Conservation (phyloP, 2,888 invertebrate species). For the Microdon myrmicae region DNA sequence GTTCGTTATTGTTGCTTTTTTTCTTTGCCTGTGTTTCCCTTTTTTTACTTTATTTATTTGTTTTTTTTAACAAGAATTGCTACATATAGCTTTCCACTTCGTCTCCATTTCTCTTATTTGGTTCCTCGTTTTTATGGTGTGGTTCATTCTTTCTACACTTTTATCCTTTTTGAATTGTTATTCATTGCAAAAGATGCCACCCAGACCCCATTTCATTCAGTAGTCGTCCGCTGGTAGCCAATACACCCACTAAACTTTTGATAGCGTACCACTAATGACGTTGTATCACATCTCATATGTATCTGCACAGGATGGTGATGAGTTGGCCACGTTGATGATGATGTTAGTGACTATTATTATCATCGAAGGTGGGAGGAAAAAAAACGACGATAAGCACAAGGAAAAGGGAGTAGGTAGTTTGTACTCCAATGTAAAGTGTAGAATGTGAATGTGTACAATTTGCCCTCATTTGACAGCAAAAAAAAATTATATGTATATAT, state of each 20-base stretch:
- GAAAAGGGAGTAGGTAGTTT: constrained; percentile 23
- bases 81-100: constrained; percentile 8
- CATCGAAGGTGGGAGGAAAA: constrained; percentile 37
- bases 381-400: no score
- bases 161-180: no score
- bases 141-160: constrained; percentile 4
- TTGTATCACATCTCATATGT: constrained; percentile 19
- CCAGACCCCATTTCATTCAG: constrained; percentile 41
- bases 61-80: constrained; percentile 47
- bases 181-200: no score
- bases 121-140: not conserved
- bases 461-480: constrained; percentile 41
- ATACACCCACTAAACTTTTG: constrained; percentile 32
- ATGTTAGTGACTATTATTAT: constrained; percentile 35
- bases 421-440: no score
- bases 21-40: no score
- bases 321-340: no score
- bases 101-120: constrained; percentile 8
- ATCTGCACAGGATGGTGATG: no score
- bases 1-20: no score
- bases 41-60: no score
- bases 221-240: constrained; percentile 27
- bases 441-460: constrained; percentile 23
- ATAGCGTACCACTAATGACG: no score
- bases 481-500: no score